A percentile compares a stretch with the other conserved stretches of the same genome.
These are phyloP conservation scores for Anthonomus grandis DNA, from an alignment of 1,140 invertebrate genomes.

Conservation along the genomic window DNA sequence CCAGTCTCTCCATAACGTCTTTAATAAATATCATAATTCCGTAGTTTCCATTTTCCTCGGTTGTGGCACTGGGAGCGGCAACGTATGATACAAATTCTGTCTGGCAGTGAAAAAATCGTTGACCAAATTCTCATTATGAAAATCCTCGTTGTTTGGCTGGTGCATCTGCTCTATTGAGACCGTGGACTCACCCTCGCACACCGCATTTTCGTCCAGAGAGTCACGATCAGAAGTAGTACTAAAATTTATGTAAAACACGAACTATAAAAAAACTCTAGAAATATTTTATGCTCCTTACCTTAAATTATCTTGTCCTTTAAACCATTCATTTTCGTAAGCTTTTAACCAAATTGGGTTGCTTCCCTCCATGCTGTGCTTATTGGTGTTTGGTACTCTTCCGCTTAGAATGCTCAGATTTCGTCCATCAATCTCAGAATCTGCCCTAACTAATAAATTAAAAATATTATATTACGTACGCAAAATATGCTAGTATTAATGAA, in stretches of 20 bases:
- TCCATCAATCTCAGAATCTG: conserved; percentile 71
- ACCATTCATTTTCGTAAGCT: conserved; percentile 93
- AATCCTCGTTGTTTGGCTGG: conserved; percentile 8
- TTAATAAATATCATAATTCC: conserved; percentile 56
- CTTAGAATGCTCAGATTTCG: conserved; percentile 64
- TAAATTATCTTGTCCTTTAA: conserved; percentile 78
- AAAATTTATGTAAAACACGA: conserved; percentile 33
- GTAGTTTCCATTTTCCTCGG: conserved; percentile 82
- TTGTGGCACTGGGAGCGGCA: conserved; percentile 64
- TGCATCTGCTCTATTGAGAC: conserved; percentile 27
- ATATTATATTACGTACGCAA: too few species aligned
- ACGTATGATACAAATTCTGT: conserved; percentile 57
- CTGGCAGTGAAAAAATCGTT: not conserved
- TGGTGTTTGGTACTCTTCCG: conserved; percentile 85
- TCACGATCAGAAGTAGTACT: conserved; percentile 75
- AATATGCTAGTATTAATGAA: too few species aligned
- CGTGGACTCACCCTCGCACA: conserved; percentile 59
- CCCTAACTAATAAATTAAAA: conserved; percentile 52
- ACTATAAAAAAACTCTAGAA: conserved; percentile 5
- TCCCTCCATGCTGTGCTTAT: conserved; percentile 89
- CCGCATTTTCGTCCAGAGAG: conserved; percentile 83
- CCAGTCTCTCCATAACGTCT: not conserved
- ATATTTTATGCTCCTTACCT: conserved; percentile 53
- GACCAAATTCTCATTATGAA: not conserved
- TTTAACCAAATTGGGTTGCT: conserved; percentile 95